Percentiles rank a stretch among this genome's conserved stretches.
Conservation (phyloP, 2,113 vertebrate species). For the Calyptommatus sinebrachiatus region DNA sequence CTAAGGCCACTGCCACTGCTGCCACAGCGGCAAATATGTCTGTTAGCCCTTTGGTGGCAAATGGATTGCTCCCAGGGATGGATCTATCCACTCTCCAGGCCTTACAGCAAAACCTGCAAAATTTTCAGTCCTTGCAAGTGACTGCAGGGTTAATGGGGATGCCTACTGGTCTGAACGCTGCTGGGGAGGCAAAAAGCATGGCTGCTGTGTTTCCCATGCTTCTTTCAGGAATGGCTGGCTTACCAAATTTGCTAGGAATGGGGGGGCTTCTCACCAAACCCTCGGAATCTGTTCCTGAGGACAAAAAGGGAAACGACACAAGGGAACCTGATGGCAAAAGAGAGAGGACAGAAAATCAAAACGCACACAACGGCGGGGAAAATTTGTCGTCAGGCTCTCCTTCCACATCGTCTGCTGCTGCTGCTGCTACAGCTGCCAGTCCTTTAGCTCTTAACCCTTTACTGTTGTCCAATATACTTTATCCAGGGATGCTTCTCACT, state of each 20-base stretch:
- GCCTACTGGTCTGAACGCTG: constrained; percentile 79
- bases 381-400: constrained; percentile 80
- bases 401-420: constrained; percentile 69
- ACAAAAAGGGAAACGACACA: constrained; percentile 77
- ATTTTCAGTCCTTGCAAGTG: constrained; percentile 91
- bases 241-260: constrained; percentile 91
- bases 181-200: constrained; percentile 83
- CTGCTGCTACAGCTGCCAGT: constrained; percentile 74
- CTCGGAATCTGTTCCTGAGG: constrained; percentile 76
- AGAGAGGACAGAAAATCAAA: constrained; percentile 91
- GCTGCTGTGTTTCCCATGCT: constrained; percentile 98
- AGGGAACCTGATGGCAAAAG: constrained; percentile 79
- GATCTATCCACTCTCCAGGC: constrained; percentile 92
- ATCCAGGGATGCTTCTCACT: constrained; percentile 99
- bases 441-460: constrained; percentile 92
- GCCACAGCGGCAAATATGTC: constrained; percentile 63
- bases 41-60: constrained; percentile 81
- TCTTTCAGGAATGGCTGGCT: constrained; percentile 90
- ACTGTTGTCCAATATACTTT: constrained; percentile 95
- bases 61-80: constrained; percentile 87
- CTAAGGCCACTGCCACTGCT: constrained; percentile 74
- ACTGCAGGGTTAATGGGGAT: constrained; percentile 92
- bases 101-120: constrained; percentile 95
- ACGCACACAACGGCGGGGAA: constrained; percentile 71
- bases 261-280: constrained; percentile 81